Evolutionary conservation across 2,113 vertebrate genomes (phyloP).

Genomic region (Microcebus jonahi): DNA sequence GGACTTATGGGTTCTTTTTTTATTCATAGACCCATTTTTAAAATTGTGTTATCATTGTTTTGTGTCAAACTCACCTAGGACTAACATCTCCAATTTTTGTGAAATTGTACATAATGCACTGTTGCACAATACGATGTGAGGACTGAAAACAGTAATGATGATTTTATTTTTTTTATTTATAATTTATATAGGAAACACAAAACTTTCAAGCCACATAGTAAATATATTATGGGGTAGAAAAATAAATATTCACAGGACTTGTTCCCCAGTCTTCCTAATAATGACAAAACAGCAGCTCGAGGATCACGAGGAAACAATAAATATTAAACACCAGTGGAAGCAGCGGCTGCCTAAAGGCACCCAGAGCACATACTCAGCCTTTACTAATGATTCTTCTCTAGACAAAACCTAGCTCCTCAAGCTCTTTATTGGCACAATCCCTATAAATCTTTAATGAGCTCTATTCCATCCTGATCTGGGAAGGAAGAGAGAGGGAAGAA

Average conservation of each 20-base stretch:
- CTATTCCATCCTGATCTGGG: neutral
- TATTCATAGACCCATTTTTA: neutral
- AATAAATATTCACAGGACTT: slow-evolving; percentile 56
- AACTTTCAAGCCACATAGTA: slow-evolving; percentile 41
- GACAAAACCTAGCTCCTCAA: neutral
- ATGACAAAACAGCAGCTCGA: neutral
- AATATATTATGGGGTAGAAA: slow-evolving; percentile 40
- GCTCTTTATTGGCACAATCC: neutral
- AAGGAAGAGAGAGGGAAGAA: neutral
- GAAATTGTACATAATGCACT: neutral
- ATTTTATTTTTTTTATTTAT: slow-evolving; percentile 46
- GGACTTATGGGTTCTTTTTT: neutral
- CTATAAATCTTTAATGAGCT: slow-evolving; percentile 45
- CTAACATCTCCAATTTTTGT: neutral
- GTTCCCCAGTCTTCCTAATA: slow-evolving; percentile 29
- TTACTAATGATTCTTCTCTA: neutral
- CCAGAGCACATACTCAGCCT: neutral
- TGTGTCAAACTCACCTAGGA: slow-evolving; percentile 19
- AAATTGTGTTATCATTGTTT: neutral
- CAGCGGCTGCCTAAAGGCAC: neutral
- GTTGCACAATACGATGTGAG: neutral
- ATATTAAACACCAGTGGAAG: slow-evolving; percentile 32
- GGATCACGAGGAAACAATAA: slow-evolving; percentile 39
- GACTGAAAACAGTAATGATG: neutral
- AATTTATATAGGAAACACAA: slow-evolving; percentile 61